Evolutionary conservation across 2,797 vertebrate species (phyloP).

Genomic region (Epinephelus malabaricus): DNA sequence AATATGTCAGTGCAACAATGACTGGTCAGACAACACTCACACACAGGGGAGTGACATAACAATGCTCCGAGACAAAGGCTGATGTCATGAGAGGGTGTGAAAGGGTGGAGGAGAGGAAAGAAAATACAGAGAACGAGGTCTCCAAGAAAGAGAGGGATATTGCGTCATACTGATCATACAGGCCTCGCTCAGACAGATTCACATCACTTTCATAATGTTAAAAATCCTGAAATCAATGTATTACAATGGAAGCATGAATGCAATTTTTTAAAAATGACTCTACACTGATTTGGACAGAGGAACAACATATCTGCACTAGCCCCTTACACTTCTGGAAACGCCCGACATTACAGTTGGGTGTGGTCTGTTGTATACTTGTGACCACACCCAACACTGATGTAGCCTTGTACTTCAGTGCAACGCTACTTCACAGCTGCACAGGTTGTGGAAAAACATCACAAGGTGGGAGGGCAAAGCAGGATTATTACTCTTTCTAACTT

Average conservation of each 20-base stretch:
- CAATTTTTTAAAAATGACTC: not conserved
- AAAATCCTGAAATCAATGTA: not conserved
- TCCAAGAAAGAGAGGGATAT: not conserved
- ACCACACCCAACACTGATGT: not conserved
- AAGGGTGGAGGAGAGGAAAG: slow-evolving; percentile 15
- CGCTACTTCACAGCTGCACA: not conserved
- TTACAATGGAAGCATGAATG: not conserved
- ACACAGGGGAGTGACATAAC: slow-evolving; percentile 36
- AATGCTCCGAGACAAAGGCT: slow-evolving; percentile 36
- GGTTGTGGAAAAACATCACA: not conserved
- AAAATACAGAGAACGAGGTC: not conserved
- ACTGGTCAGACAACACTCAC: slow-evolving; percentile 20
- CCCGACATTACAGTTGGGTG: slow-evolving; percentile 20
- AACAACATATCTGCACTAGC: not conserved
- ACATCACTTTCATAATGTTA: not conserved
- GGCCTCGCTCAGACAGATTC: not conserved
- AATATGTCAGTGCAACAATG: slow-evolving; percentile 20
- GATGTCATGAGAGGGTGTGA: slow-evolving; percentile 39
- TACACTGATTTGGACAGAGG: not conserved
- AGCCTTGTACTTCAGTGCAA: not conserved
- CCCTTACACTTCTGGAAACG: not conserved
- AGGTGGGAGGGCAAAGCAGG: not conserved
- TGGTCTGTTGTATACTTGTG: slow-evolving; percentile 1
- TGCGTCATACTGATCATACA: not conserved
- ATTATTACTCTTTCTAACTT: not conserved